These are phyloP conservation scores for Plemyria rubiginata DNA, from an alignment of 2,888 invertebrate species.

Conservation along the genomic window DNA sequence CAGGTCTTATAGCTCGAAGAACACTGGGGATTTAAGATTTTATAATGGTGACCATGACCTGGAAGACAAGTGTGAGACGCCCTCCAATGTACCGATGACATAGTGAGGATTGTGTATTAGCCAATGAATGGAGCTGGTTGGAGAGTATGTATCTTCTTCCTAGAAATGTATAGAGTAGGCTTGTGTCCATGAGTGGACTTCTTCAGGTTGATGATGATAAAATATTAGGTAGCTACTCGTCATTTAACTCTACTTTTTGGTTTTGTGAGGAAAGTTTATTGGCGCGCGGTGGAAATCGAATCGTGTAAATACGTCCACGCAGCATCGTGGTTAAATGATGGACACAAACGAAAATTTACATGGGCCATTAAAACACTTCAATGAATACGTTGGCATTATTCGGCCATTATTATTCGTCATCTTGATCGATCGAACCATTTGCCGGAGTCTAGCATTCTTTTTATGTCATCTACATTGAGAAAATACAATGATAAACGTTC, in stretches of 20 bases:
- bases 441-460: neutral
- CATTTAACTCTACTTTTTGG: neutral
- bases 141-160: no score
- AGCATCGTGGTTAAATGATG: neutral
- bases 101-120: no score
- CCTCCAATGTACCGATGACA: no score
- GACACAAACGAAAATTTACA: neutral
- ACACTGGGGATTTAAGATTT: no score
- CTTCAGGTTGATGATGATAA: neutral
- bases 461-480: neutral
- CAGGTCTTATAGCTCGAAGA: no score
- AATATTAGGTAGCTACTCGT: neutral
- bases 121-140: no score
- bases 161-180: no score
- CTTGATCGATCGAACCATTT: constrained; percentile 4
- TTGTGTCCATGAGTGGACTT: no score
- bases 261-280: neutral
- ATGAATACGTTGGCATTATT: neutral
- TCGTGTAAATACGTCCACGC: neutral
- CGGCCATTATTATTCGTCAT: neutral
- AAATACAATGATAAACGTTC: constrained; percentile 20
- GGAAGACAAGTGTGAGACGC: no score
- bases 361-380: neutral
- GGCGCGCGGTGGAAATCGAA: neutral
- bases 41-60: no score